Evolutionary conservation across 2,888 invertebrate genomes (phyloP), one percentile per base, ranked within the genome.

Genomic region (Hydriomena furcata): DNA sequence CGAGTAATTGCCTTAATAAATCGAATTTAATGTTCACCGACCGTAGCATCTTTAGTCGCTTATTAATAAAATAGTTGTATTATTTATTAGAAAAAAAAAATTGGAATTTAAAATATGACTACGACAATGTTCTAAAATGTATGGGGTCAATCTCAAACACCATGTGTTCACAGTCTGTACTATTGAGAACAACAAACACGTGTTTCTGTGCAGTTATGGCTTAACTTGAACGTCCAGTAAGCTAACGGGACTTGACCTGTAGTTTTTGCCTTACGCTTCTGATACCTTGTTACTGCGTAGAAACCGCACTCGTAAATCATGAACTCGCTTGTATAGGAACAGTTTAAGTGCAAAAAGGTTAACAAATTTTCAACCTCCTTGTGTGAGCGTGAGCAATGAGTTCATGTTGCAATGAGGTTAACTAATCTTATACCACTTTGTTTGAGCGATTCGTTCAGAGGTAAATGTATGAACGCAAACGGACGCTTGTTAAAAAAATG

Each of bases 241-340:
- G 57, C 55, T 75, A 79, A 78, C 79, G 76, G 79, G 66, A 74
- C 60, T 32, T 40, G 44, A 49, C 58, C 52, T 55, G 52, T 55
- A 65, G 63, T 68, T 72, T 69, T 72, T 70, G 66, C 69, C 60
- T 56, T 35, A 31, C 34, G 35, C 48, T 49, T 44, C 54, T 58
- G 54, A 51, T 58, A 50, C 36, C 37, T 52, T 46, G 46, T 54
- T 57, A 52, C 48, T 52, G 51, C 51, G 40, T 51, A 46, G 48
- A 45, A 48, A 52, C 46, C 58, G n/a, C n/a, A n/a, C n/a, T n/a
- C n/a, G 60, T 63, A 55, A 31, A 52, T 45, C 51, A 44, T 42
- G 17, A 20, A 8, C 5, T 38, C 24, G 30, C 17, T 37, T 8
- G 24, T 48, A 25, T 51, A 40, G 28, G 12, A 20, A 30, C 13